Conservation (phyloP, 92 coral and sea anemone genomes). For the Parazoanthus swiftii region DNA sequence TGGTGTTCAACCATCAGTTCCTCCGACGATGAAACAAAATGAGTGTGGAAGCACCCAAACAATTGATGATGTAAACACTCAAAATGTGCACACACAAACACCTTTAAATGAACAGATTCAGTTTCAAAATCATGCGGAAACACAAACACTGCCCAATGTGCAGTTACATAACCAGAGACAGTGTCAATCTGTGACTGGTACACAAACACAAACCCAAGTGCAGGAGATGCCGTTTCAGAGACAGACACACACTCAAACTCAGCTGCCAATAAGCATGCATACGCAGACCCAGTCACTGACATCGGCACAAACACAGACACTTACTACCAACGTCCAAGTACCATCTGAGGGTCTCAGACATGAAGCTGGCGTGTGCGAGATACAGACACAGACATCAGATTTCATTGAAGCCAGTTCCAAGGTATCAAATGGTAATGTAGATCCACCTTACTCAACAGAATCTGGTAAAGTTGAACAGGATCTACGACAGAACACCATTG, state of each 20-base stretch:
- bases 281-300: constrained; percentile 24
- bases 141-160: constrained; percentile 10
- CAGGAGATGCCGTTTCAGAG: constrained; percentile 11
- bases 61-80: background rate
- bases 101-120: background rate
- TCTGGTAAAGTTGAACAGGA: background rate
- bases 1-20: constrained; percentile 2
- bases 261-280: constrained; percentile 14
- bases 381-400: constrained; percentile 33
- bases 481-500: background rate
- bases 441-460: background rate
- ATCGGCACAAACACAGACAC: constrained; percentile 32
- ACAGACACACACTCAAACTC: constrained; percentile 31
- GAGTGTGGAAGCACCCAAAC: background rate
- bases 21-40: background rate
- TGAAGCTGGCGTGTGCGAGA: constrained; percentile 6
- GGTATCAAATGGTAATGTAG: background rate
- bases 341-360: background rate
- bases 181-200: background rate
- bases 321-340: background rate
- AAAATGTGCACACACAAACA: constrained; percentile 22
- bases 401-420: background rate
- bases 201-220: constrained; percentile 17
- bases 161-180: background rate
- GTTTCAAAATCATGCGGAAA: constrained; percentile 24